Evolutionary conservation across 2,797 vertebrate genomes (phyloP).

Genomic region (Alca torda): DNA sequence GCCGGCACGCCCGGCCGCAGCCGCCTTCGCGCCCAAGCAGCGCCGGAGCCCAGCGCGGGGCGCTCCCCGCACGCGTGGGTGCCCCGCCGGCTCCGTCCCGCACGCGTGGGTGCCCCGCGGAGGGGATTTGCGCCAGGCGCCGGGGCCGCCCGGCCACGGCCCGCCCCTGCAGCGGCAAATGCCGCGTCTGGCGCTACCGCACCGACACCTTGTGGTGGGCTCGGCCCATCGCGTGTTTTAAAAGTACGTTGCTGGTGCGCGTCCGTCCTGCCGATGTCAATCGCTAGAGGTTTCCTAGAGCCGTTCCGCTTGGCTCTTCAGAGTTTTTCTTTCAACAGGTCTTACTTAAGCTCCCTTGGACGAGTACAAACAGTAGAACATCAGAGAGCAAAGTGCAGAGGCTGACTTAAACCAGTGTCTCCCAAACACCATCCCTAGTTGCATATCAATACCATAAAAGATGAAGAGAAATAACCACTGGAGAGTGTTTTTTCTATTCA

Average conservation of each 20-base stretch:
- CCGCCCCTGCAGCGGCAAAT: not conserved
- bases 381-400: not conserved
- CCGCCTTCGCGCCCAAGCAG: fast-evolving
- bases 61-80: fast-evolving
- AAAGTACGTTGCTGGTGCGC: fast-evolving
- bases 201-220: constrained; percentile 33
- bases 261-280: fast-evolving
- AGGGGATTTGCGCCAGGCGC: fast-evolving
- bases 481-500: not conserved
- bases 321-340: not conserved
- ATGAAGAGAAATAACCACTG: not conserved
- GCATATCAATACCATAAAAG: not conserved
- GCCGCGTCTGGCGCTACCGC: not conserved
- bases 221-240: fast-evolving
- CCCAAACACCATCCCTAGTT: not conserved
- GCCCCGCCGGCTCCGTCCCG: fast-evolving
- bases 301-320: not conserved
- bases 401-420: not conserved
- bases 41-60: fast-evolving
- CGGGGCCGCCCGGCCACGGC: fast-evolving
- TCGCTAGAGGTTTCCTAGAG: not conserved
- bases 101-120: fast-evolving
- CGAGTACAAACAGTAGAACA: not conserved
- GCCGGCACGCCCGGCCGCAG: fast-evolving
- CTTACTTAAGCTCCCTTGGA: not conserved